Evolutionary conservation across 2,113 vertebrate species (phyloP).

Genomic region (Heterochromis multidens): DNA sequence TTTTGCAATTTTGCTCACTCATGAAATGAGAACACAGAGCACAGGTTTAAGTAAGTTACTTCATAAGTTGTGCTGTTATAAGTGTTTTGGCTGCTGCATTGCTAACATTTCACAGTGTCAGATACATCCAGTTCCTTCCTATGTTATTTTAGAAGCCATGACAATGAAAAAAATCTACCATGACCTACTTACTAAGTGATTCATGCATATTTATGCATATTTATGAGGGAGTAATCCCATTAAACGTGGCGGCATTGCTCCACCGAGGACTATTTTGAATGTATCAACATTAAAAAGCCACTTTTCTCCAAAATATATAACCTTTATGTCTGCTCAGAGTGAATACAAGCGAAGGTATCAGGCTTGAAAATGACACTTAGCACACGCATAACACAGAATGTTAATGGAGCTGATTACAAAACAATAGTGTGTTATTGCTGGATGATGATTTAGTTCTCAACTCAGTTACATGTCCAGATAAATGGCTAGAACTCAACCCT

Average conservation of each 20-base stretch:
- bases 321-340: background rate
- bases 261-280: slow-evolving; percentile 6
- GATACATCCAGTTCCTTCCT: slow-evolving; percentile 3
- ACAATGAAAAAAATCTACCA: background rate
- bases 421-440: background rate
- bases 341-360: background rate
- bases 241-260: background rate
- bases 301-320: slow-evolving; percentile 17
- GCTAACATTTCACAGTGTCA: background rate
- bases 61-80: background rate
- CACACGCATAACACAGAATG: background rate
- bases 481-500: background rate
- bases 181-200: slow-evolving; percentile 19
- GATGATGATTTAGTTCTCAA: background rate
- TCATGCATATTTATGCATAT: slow-evolving; percentile 35
- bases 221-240: slow-evolving; percentile 48
- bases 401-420: slow-evolving; percentile 9
- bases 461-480: background rate
- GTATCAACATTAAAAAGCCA: slow-evolving; percentile 14
- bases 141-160: slow-evolving; percentile 13
- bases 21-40: background rate
- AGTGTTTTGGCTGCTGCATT: background rate
- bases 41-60: background rate
- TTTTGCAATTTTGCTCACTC: background rate
- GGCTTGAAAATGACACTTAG: slow-evolving; percentile 14